Evolutionary conservation across 2,113 vertebrate genomes (phyloP).

Genomic region (Vireo altiloquus): DNA sequence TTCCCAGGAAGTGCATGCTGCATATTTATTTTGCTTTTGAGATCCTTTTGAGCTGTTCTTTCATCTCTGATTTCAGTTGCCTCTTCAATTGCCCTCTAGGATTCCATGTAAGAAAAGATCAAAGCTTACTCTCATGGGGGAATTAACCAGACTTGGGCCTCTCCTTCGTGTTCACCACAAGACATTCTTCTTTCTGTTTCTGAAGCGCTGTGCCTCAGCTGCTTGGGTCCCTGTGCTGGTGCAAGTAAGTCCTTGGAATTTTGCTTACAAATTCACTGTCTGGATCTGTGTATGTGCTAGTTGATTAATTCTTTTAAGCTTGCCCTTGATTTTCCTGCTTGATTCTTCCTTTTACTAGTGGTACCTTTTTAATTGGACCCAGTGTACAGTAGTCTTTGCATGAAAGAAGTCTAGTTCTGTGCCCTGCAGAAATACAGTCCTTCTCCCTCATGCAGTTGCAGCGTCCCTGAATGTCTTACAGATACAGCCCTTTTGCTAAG

Average conservation of each 20-base stretch:
- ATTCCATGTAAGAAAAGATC: not conserved
- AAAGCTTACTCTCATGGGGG: slow-evolving; percentile 67
- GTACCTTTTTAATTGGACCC: not conserved
- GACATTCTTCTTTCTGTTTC: slow-evolving; percentile 78
- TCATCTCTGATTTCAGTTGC: not conserved
- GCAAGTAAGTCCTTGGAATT: slow-evolving; percentile 66
- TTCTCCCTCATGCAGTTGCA: not conserved
- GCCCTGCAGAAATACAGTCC: not conserved
- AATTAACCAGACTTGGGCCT: slow-evolving; percentile 71
- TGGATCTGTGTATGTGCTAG: not conserved
- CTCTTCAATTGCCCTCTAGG: not conserved
- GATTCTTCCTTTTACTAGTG: not conserved
- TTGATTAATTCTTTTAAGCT: not conserved
- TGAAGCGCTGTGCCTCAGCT: slow-evolving; percentile 55
- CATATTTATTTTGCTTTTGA: not conserved
- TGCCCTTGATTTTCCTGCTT: not conserved
- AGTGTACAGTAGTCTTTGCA: not conserved
- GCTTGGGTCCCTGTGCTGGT: slow-evolving; percentile 74
- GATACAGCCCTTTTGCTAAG: not conserved
- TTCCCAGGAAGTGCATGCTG: not conserved
- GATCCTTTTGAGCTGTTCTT: not conserved
- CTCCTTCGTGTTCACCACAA: slow-evolving; percentile 72
- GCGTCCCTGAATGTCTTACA: not conserved
- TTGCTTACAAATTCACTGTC: not conserved
- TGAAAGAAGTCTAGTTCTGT: not conserved